phyloP scores from a whole-genome alignment of 2,888 invertebrate genomes.

The Vanessa cardui region DNA sequence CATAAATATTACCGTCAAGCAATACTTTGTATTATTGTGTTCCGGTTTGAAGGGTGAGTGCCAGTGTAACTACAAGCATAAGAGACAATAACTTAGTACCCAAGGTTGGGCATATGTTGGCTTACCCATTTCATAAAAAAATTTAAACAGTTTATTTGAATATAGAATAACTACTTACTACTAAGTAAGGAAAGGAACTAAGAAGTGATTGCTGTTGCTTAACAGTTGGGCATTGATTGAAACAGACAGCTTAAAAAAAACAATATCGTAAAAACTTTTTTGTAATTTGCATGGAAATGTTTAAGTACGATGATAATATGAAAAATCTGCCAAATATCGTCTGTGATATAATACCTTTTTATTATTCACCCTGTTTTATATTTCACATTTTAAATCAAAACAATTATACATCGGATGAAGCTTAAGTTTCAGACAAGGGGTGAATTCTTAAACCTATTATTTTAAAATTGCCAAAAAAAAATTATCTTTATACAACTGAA shows the following conservation, averaged over 20 bases:
- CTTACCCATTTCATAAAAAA: too few relatives aligned
- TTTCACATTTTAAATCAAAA: slow-evolving; percentile 72
- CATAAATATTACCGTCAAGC: too few relatives aligned
- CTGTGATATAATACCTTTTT: slow-evolving; percentile 48
- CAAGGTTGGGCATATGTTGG: too few relatives aligned
- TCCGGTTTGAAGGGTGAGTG: too few relatives aligned
- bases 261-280: slow-evolving; percentile 23
- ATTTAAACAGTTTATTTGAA: too few relatives aligned
- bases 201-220: too few relatives aligned
- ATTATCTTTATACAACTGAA: slow-evolving; percentile 17
- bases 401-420: slow-evolving; percentile 73
- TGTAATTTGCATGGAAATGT: slow-evolving; percentile 25
- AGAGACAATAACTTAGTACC: too few relatives aligned
- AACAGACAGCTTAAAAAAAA: background rate
- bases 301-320: slow-evolving; percentile 15
- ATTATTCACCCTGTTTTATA: slow-evolving; percentile 49
- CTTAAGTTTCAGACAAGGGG: slow-evolving; percentile 63
- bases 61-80: too few relatives aligned
- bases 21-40: too few relatives aligned
- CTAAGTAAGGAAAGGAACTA: too few relatives aligned
- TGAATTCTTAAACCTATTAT: slow-evolving; percentile 60
- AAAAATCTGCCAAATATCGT: slow-evolving; percentile 23
- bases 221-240: too few relatives aligned
- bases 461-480: slow-evolving; percentile 48
- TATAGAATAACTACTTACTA: too few relatives aligned